Evolutionary conservation across 2,113 vertebrate species (phyloP).

Genomic region (Hystrix cristata): DNA sequence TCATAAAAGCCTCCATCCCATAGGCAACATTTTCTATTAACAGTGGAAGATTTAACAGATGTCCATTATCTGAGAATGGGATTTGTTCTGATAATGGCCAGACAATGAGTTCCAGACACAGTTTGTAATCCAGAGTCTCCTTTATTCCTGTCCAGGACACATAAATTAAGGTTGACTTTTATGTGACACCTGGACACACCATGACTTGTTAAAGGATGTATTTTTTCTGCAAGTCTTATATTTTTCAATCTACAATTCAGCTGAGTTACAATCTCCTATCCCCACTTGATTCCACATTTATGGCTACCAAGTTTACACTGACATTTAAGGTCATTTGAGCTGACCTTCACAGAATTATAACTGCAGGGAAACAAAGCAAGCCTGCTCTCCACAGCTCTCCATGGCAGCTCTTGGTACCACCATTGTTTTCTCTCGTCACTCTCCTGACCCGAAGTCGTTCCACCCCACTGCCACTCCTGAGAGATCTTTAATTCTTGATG

Average conservation of each 20-base stretch:
- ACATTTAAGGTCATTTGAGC: conserved; percentile 40
- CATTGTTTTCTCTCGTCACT: background rate
- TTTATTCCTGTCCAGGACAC: conserved; percentile 72
- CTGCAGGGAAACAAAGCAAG: conserved; percentile 36
- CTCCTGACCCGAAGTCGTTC: background rate
- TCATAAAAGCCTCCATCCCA: conserved; percentile 81
- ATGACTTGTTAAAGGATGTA: background rate
- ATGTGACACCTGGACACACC: conserved; percentile 71
- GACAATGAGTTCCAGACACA: conserved; percentile 76
- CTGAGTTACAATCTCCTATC: background rate
- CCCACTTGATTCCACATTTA: conserved; percentile 16
- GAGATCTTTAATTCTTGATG: background rate
- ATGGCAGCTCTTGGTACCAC: background rate
- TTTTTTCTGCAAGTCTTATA: conserved; percentile 58
- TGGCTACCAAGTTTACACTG: background rate
- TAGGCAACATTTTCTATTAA: conserved; percentile 87
- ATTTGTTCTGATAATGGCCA: conserved; percentile 81
- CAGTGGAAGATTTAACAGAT: conserved; percentile 84
- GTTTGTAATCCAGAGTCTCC: conserved; percentile 74
- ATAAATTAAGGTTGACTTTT: conserved; percentile 77
- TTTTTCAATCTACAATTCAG: conserved; percentile 73
- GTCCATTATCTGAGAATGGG: conserved; percentile 80
- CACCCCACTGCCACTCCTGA: background rate
- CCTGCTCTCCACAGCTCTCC: background rate
- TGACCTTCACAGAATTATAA: background rate